phyloP scores from a whole-genome alignment of 64 coral and sea anemone genomes.

The Platygyra sinensis region DNA sequence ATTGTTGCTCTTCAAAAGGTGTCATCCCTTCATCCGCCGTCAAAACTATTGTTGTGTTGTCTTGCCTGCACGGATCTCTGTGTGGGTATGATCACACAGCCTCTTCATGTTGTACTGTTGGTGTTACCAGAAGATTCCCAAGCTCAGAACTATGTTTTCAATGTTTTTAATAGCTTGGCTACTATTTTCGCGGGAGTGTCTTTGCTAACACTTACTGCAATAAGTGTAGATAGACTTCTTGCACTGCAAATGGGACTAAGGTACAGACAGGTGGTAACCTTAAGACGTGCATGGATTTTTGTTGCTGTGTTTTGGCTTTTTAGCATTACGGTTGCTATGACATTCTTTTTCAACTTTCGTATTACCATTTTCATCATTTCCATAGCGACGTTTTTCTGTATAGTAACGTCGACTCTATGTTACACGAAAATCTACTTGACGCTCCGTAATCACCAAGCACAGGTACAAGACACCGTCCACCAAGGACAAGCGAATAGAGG shows the following conservation, averaged over 20 bases:
- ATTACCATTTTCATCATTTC: too few species aligned
- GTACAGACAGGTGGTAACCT: slow-evolving; percentile 8
- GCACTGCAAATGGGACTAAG: neutral
- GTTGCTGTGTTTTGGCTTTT: neutral
- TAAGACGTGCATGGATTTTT: neutral
- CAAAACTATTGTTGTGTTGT: neutral
- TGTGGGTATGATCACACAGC: neutral
- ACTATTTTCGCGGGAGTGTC: neutral
- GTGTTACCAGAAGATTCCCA: neutral
- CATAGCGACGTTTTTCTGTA: neutral
- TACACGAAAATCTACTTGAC: neutral
- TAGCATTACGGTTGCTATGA: neutral
- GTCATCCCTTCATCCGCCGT: neutral
- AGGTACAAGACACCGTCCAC: neutral
- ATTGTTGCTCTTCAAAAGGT: neutral
- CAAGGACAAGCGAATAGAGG: neutral
- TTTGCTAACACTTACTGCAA: neutral
- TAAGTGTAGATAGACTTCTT: slow-evolving; percentile 13
- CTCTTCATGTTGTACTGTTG: neutral
- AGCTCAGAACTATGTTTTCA: neutral
- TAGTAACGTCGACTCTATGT: neutral
- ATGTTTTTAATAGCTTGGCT: neutral
- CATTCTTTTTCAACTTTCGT: neutral
- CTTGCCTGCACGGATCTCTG: neutral
- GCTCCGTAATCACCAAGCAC: neutral